These are phyloP conservation scores for Cyprinodon tularosa DNA, from an alignment of 2,113 vertebrate species.

Conservation along the genomic window DNA sequence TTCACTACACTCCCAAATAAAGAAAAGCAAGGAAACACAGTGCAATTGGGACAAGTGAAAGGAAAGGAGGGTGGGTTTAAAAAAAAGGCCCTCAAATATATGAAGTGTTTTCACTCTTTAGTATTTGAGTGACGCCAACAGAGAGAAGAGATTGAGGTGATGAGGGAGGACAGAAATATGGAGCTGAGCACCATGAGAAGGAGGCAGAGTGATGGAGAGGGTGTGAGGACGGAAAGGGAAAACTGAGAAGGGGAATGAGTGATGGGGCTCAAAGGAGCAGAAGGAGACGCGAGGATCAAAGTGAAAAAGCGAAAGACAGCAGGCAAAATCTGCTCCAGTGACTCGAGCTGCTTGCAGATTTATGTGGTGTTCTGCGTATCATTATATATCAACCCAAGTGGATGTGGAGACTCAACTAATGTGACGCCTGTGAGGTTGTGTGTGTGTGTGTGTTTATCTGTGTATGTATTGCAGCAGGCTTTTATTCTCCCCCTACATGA, in stretches of 20 bases:
- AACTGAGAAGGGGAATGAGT: constrained; percentile 69
- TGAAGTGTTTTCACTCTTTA: constrained; percentile 58
- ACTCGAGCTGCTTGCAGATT: constrained; percentile 66
- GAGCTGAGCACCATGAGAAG: constrained; percentile 52
- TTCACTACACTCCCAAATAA: constrained; percentile 54
- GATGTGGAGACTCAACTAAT: constrained; percentile 45
- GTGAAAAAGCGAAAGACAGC: constrained; percentile 60
- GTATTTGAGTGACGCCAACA: constrained; percentile 25
- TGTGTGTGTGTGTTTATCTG: constrained; percentile 55
- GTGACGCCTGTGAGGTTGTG: constrained; percentile 46
- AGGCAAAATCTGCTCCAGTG: constrained; percentile 70
- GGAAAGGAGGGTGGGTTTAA: constrained; percentile 31
- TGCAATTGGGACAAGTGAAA: constrained; percentile 17
- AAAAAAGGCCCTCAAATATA: constrained; percentile 37
- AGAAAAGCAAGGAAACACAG: constrained; percentile 41
- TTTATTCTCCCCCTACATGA: constrained; percentile 44
- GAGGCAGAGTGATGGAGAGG: constrained; percentile 62
- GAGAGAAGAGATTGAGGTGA: constrained; percentile 49
- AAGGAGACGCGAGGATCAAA: constrained; percentile 64
- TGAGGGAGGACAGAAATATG: constrained; percentile 67
- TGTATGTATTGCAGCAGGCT: constrained; percentile 33
- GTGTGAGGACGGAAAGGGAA: constrained; percentile 69
- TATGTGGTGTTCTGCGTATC: constrained; percentile 70
- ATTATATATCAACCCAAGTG: constrained; percentile 66
- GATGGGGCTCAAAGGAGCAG: constrained; percentile 65